Conservation (phyloP, 1,140 invertebrate genomes). For the Ridgeia piscesae region DNA sequence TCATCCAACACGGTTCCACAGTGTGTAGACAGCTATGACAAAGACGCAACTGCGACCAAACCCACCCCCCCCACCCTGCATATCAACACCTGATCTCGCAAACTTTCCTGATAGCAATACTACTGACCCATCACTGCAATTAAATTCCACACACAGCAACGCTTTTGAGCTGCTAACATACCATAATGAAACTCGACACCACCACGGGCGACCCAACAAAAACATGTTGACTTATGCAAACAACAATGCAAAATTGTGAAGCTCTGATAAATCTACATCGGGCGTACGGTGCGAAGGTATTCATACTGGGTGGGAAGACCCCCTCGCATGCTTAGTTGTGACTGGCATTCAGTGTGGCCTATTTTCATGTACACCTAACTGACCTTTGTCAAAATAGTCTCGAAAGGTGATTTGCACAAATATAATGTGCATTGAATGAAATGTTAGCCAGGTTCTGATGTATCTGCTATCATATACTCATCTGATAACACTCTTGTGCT, state of each 20-base stretch:
- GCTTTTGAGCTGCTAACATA: neutral
- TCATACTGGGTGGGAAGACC: neutral
- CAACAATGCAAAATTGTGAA: neutral
- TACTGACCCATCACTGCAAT: neutral
- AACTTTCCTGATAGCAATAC: neutral
- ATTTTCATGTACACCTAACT: neutral
- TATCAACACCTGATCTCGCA: neutral
- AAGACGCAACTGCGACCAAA: neutral
- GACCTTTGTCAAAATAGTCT: neutral
- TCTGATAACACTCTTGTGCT: neutral
- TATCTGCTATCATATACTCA: neutral
- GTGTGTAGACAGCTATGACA: neutral
- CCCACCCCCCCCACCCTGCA: neutral
- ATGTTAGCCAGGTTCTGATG: neutral
- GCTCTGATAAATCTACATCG: neutral
- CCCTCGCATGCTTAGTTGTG: no score
- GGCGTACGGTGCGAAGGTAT: neutral
- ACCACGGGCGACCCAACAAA: neutral
- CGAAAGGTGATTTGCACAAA: neutral
- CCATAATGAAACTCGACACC: neutral
- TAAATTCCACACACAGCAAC: neutral
- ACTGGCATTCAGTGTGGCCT: neutral
- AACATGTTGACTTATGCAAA: no score
- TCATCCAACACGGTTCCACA: neutral
- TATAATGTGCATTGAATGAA: neutral